These are phyloP conservation scores for Coenonympha arcania DNA, from an alignment of 2,888 invertebrate genomes.

Conservation along the genomic window DNA sequence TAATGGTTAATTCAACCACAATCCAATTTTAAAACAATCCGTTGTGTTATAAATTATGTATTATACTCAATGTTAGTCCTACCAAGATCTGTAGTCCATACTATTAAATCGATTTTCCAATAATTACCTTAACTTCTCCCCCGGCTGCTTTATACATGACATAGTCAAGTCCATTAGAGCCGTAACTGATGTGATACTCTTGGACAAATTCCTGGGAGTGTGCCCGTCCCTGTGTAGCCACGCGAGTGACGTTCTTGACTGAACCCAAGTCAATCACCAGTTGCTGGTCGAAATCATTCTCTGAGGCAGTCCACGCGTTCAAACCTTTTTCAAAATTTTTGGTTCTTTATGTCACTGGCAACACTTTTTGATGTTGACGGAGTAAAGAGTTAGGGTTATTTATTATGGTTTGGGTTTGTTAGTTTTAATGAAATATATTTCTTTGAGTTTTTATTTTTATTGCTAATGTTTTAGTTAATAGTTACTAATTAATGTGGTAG, in stretches of 20 bases:
- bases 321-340: slow-evolving; percentile 74
- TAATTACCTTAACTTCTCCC: slow-evolving; percentile 88
- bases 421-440: slow-evolving; percentile 18
- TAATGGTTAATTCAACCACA: neutral
- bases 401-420: slow-evolving; percentile 17
- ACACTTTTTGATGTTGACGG: slow-evolving; percentile 20
- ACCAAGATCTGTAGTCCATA: neutral
- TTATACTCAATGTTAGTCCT: slow-evolving; percentile 11
- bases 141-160: slow-evolving; percentile 91
- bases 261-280: slow-evolving; percentile 91
- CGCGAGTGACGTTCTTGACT: slow-evolving; percentile 89
- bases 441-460: neutral
- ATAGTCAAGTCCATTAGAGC: slow-evolving; percentile 91
- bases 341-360: slow-evolving; percentile 11
- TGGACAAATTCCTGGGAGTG: slow-evolving; percentile 93
- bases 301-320: slow-evolving; percentile 93
- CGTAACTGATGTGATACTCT: slow-evolving; percentile 95
- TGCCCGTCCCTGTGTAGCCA: slow-evolving; percentile 92
- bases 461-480: too few species aligned
- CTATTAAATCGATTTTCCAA: neutral
- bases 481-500: too few species aligned
- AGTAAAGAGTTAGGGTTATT: too few species aligned
- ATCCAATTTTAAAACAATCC: too few species aligned
- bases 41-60: too few species aligned
- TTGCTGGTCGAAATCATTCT: slow-evolving; percentile 93